A percentile compares a stretch with the other conserved stretches of the same genome.
phyloP scores from a whole-genome alignment of 2,113 vertebrate genomes.

The Amphilophus citrinellus region DNA sequence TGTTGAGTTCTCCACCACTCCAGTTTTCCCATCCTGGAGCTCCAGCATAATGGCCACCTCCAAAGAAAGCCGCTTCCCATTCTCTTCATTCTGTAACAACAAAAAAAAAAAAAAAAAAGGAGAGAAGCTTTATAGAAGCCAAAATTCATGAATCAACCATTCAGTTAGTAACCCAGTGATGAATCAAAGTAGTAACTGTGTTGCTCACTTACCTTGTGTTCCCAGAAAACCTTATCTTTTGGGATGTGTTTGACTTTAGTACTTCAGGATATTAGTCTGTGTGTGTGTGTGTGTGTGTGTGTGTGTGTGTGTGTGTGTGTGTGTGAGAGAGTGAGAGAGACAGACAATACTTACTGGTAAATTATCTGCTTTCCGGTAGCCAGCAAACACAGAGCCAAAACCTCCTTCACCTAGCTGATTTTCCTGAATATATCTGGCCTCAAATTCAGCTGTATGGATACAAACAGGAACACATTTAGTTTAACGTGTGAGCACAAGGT shows the following conservation, averaged over 20 bases:
- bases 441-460: neutral
- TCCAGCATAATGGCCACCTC: neutral
- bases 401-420: rapidly evolving
- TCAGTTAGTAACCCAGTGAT: neutral
- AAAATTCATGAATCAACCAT: neutral
- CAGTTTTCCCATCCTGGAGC: neutral
- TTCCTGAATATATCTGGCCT: neutral
- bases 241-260: neutral
- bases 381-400: neutral
- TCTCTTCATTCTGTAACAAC: neutral
- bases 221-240: neutral
- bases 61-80: neutral
- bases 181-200: neutral
- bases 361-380: neutral
- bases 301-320: too few relatives aligned
- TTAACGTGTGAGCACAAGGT: neutral
- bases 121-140: neutral
- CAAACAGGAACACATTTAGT: neutral
- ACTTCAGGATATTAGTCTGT: rapidly evolving
- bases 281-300: rapidly evolving
- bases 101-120: neutral
- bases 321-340: too few relatives aligned
- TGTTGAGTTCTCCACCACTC: neutral
- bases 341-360: rapidly evolving
- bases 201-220: neutral